Percentiles rank a stretch among this genome's conserved stretches.
Evolutionary conservation across 2,797 vertebrate genomes (phyloP).

Genomic region (Schizopygopsis malacanthus): DNA sequence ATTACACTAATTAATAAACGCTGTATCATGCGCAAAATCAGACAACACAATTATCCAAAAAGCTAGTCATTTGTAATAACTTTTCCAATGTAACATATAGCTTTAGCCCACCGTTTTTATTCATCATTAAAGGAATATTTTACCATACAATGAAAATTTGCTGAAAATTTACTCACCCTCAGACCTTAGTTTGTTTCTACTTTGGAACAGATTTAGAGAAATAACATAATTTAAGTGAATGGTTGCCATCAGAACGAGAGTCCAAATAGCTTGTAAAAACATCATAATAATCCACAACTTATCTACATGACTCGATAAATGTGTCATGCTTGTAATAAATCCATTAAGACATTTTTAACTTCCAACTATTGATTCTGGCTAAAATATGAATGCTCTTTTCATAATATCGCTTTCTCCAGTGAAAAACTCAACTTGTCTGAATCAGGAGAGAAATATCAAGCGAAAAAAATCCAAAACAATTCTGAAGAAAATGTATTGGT

Average conservation of each 20-base stretch:
- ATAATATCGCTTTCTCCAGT: background rate
- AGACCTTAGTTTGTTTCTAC: background rate
- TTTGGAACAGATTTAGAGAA: background rate
- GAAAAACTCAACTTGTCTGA: background rate
- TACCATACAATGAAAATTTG: background rate
- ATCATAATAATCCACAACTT: background rate
- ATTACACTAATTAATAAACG: constrained; percentile 1
- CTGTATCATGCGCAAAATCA: constrained; percentile 8
- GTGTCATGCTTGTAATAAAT: background rate
- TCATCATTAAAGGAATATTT: background rate
- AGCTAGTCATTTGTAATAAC: background rate
- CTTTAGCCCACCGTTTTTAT: background rate
- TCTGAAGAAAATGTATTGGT: no score
- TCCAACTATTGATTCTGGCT: background rate
- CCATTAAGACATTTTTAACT: background rate
- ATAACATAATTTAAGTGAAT: background rate
- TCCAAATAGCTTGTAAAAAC: background rate
- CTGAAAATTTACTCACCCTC: background rate
- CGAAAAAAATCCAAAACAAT: no score
- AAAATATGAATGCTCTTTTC: background rate
- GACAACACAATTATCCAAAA: constrained; percentile 13
- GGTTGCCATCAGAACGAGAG: background rate
- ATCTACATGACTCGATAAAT: background rate
- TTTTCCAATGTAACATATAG: background rate
- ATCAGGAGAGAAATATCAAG: background rate